Percentiles rank a stretch among this genome's conserved stretches.
Evolutionary conservation across 1,140 invertebrate genomes (phyloP).

Genomic region (Tribolium castaneum): DNA sequence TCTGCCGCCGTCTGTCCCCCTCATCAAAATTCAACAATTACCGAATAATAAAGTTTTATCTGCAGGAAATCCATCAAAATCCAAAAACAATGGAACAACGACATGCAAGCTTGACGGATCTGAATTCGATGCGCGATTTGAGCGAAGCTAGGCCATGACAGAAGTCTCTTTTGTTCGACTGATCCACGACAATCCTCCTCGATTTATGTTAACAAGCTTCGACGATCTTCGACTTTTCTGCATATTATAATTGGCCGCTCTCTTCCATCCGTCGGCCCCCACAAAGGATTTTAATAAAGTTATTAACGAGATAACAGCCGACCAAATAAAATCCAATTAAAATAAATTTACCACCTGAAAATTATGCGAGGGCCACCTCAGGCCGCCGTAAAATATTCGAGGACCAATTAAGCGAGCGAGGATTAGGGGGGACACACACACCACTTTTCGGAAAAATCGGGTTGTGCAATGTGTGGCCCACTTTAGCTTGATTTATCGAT

Average conservation of each 20-base stretch:
- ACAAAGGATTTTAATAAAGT: slow-evolving; percentile 45
- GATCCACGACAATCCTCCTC: slow-evolving; percentile 57
- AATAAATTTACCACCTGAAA: slow-evolving; percentile 52
- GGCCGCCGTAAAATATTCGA: slow-evolving; percentile 42
- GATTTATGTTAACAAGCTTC: slow-evolving; percentile 55
- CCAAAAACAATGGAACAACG: slow-evolving; percentile 57
- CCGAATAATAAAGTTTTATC: slow-evolving; percentile 48
- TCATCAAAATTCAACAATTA: slow-evolving; percentile 54
- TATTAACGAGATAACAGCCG: slow-evolving; percentile 48
- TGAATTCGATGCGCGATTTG: slow-evolving; percentile 59
- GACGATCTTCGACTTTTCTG: not conserved
- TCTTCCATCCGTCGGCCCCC: not conserved
- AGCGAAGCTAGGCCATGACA: slow-evolving; percentile 56
- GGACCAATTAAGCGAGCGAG: slow-evolving; percentile 43
- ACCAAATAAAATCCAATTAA: slow-evolving; percentile 50
- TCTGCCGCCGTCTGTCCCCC: not conserved
- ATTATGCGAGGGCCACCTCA: slow-evolving; percentile 46
- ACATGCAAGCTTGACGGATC: slow-evolving; percentile 58
- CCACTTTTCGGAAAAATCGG: not conserved
- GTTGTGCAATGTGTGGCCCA: not conserved
- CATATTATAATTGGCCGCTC: slow-evolving; percentile 5
- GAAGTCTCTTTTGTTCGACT: slow-evolving; percentile 57
- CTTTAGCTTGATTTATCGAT: not conserved
- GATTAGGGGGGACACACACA: too few species aligned
- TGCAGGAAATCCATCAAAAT: slow-evolving; percentile 58